Evolutionary conservation across 2,113 vertebrate genomes (phyloP).

Genomic region (Empidonax traillii): DNA sequence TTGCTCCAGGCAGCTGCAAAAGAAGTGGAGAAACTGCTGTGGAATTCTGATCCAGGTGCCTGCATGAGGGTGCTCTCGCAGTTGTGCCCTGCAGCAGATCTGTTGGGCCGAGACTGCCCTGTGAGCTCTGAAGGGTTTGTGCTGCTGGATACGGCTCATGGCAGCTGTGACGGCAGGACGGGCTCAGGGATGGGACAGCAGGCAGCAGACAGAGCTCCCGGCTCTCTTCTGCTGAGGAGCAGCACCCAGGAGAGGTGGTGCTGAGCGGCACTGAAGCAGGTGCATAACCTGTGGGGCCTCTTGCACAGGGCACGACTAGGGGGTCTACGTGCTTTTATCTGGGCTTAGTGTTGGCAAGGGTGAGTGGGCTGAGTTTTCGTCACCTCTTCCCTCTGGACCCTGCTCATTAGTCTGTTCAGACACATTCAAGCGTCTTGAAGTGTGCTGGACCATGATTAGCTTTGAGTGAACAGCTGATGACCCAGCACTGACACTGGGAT

Average conservation of each 20-base stretch:
- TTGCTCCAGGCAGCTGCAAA: neutral
- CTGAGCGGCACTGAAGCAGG: neutral
- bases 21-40: neutral
- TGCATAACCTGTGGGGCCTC: neutral
- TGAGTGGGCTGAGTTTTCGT: neutral
- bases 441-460: slow-evolving; percentile 7
- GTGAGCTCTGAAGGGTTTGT: neutral
- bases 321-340: neutral
- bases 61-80: neutral
- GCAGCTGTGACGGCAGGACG: neutral
- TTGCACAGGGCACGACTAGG: neutral
- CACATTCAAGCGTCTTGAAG: neutral
- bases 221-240: neutral
- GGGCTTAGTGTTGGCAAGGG: neutral
- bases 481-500: slow-evolving; percentile 68
- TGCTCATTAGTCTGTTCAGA: neutral
- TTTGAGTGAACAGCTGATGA: slow-evolving; percentile 70
- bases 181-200: neutral
- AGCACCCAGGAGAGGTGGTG: accelerated
- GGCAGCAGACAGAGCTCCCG: neutral
- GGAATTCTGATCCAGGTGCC: neutral
- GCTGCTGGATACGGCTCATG: neutral
- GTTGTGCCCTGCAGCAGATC: neutral
- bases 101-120: neutral
- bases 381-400: neutral